A percentile compares a stretch with the other conserved stretches of the same genome.
Evolutionary conservation across 2,888 invertebrate genomes (phyloP).

Genomic region (Cyclophora punctaria): DNA sequence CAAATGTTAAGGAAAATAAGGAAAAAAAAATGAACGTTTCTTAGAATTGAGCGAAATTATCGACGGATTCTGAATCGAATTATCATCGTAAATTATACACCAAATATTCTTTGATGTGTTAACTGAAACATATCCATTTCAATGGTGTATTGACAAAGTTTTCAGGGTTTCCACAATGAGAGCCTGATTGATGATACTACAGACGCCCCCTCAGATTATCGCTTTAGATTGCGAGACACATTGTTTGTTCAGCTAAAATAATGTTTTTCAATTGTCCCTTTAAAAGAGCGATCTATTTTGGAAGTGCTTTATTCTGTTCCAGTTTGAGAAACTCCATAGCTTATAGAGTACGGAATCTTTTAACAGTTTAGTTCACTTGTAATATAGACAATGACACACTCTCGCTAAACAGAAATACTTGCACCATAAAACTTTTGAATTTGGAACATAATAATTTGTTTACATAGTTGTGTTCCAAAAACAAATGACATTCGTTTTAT

Average conservation of each 20-base stretch:
- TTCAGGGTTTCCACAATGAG: constrained; percentile 18
- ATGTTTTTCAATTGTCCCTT: constrained; percentile 33
- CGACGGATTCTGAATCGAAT: no score
- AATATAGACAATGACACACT: no score
- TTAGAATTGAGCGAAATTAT: neutral
- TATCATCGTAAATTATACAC: no score
- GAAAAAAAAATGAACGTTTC: neutral
- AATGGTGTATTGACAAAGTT: constrained; percentile 25
- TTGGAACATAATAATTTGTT: no score
- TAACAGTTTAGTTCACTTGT: no score
- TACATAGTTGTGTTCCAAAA: no score
- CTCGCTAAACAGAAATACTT: no score
- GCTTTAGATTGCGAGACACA: constrained; percentile 44
- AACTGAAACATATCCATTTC: neutral
- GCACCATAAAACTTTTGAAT: no score
- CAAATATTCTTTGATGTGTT: no score
- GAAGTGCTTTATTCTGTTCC: constrained; percentile 2
- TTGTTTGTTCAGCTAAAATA: constrained; percentile 42
- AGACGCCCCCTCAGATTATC: constrained; percentile 39
- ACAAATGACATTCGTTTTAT: no score
- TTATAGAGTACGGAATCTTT: no score
- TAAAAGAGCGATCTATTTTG: constrained; percentile 20
- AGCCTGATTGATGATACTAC: constrained; percentile 49
- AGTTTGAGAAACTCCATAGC: constrained; percentile 2
- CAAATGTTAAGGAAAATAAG: constrained; percentile 12